Percentiles rank a stretch among this genome's conserved stretches.
Evolutionary conservation across 30 jellyfish, hydroid and myxozoan genomes (phyloP).

Genomic region (Cassiopea xamachana): DNA sequence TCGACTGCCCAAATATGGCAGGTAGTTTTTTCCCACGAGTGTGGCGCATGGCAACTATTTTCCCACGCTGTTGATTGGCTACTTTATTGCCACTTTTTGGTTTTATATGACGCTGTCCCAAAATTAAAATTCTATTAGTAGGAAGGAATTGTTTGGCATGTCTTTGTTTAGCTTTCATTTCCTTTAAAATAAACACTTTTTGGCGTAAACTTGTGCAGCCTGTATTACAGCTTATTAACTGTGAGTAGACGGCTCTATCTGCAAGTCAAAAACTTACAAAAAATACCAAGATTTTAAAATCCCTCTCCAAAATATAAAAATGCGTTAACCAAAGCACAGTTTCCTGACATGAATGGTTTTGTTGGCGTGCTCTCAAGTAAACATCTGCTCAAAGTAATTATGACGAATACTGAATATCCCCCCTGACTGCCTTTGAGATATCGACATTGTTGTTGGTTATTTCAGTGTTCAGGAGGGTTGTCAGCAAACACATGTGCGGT

Average conservation of each 20-base stretch:
- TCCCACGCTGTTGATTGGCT: slow-evolving; percentile 88
- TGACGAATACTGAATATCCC: not conserved
- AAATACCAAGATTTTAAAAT: too few species aligned
- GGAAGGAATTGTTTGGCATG: too few species aligned
- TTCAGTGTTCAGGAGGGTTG: slow-evolving; percentile 39
- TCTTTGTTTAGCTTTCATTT: too few species aligned
- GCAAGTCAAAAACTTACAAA: too few species aligned
- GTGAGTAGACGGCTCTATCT: too few species aligned
- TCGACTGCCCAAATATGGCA: slow-evolving; percentile 66
- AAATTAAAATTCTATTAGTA: not conserved
- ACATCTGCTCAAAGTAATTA: not conserved
- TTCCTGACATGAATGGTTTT: not conserved
- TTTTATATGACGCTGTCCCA: slow-evolving; percentile 6
- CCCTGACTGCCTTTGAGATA: slow-evolving; percentile 3
- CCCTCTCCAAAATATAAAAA: too few species aligned
- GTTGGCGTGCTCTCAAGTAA: not conserved
- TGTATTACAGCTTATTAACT: too few species aligned
- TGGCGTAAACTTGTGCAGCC: too few species aligned
- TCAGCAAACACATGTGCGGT: slow-evolving; percentile 56
- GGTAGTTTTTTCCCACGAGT: slow-evolving; percentile 86
- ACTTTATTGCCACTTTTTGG: not conserved
- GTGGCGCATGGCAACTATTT: slow-evolving; percentile 72
- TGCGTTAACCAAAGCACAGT: too few species aligned
- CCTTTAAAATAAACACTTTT: too few species aligned
- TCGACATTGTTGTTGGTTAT: slow-evolving; percentile 26